Evolutionary conservation across 1,140 invertebrate genomes (phyloP).

Genomic region (Drosophila sp.): DNA sequence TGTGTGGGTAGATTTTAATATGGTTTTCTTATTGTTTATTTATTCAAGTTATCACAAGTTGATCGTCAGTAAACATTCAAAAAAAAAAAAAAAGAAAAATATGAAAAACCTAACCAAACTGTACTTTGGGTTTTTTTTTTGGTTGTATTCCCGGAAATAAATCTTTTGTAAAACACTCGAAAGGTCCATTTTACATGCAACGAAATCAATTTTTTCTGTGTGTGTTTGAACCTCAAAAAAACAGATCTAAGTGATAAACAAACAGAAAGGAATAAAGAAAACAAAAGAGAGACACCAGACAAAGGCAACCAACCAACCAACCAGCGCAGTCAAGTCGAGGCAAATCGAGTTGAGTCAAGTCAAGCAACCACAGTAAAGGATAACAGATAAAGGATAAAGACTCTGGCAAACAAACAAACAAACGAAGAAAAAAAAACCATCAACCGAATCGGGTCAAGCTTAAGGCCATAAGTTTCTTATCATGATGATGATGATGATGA

Average conservation of each 20-base stretch:
- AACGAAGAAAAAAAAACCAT: slow-evolving; percentile 17
- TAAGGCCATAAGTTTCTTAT: not conserved
- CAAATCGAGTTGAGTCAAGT: not conserved
- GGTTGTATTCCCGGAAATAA: not conserved
- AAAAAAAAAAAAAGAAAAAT: slow-evolving; percentile 8
- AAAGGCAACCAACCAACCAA: slow-evolving; percentile 34
- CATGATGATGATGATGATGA: slow-evolving; percentile 8
- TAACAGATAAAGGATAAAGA: slow-evolving; percentile 21
- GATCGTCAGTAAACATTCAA: slow-evolving; percentile 66
- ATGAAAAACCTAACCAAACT: slow-evolving; percentile 16
- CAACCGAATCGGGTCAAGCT: slow-evolving; percentile 24
- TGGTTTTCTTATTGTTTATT: slow-evolving; percentile 38
- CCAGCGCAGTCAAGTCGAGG: not conserved
- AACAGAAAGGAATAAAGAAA: slow-evolving; percentile 23
- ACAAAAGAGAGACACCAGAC: slow-evolving; percentile 50
- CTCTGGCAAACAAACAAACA: slow-evolving; percentile 32
- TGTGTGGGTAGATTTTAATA: slow-evolving; percentile 8
- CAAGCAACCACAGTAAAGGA: slow-evolving; percentile 35
- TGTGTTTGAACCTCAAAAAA: slow-evolving; percentile 1
- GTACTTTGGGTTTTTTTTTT: too few species aligned
- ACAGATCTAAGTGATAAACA: slow-evolving; percentile 50
- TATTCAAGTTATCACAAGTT: slow-evolving; percentile 69
- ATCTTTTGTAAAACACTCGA: slow-evolving; percentile 4
- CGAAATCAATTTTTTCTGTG: slow-evolving; percentile 60
- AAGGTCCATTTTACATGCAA: slow-evolving; percentile 53